Base-by-base conservation (phyloP, 2,113 vertebrate genomes). In the Falco punctatus region DNA sequence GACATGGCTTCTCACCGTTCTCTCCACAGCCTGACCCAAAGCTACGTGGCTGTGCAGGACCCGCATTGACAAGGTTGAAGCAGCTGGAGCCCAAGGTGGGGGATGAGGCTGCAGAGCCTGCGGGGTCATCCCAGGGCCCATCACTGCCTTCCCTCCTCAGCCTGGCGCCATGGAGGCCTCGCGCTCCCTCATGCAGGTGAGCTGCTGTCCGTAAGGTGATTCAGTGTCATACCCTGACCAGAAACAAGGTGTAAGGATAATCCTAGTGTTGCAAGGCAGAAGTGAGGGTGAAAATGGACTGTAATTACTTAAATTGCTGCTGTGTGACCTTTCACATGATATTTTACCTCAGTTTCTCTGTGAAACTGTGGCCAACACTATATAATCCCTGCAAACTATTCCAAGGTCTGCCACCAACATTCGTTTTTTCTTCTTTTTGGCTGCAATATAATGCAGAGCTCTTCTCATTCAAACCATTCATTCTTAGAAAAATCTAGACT, bases 341-440 rank as follows among this genome's bases (percentile, higher is more conserved):
- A 8, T 79, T 93, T 73, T 86, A 92, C 82, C 73, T 87, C 61
- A 59, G 70, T 69, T 94, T 70, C 59, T 90, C 80, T 61, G 58
- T 19, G 6, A 28, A 77, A 80, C 21, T 15, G 27, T 28, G 51
- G 48, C 64, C 44, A 49, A 27, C 16, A 12, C 33, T 24, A 1
- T 20, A 14, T 20, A 26, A 6, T 83, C 48, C 15, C 51, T 86
- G 33, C 18, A 57, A 64, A 82, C 21, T 19, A 8, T 23, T 81
- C 18, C 57, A 58, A 59, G 38, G 30, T 74, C 81, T 67, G 33
- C 38, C 69, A 78, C 19, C 0, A 0, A 57, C 72, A 64, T 23
- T 15, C 0, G 64, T 32, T 11, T 24, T n/a, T 64, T 26, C 38
- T 30, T 5, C 14, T 38, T 73, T 74, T 35, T 70, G 38, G 88